Conservation (phyloP, 2,797 vertebrate genomes). For the Sebastolobus altivelis region DNA sequence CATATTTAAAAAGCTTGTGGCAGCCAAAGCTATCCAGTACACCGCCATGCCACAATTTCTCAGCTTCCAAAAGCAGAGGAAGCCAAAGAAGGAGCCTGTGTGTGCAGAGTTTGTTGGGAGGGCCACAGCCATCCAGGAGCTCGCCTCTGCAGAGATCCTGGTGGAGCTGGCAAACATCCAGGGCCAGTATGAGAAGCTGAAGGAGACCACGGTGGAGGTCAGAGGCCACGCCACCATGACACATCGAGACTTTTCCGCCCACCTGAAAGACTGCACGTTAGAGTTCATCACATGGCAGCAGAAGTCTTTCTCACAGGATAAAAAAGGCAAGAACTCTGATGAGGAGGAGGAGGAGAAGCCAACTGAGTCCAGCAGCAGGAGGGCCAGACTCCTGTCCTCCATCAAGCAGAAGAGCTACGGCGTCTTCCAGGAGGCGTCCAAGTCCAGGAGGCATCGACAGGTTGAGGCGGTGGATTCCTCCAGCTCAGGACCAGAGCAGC, state of each 20-base stretch:
- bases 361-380: slow-evolving; percentile 21
- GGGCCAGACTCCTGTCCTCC: slow-evolving; percentile 66
- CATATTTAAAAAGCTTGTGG: slow-evolving; percentile 59
- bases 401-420: slow-evolving; percentile 77
- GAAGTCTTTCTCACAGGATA: slow-evolving; percentile 39
- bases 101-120: slow-evolving; percentile 56
- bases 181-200: slow-evolving; percentile 64
- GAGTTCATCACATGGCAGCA: slow-evolving; percentile 73
- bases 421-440: slow-evolving; percentile 24
- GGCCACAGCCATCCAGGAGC: slow-evolving; percentile 29
- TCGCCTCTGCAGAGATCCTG: slow-evolving; percentile 51
- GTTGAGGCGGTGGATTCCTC: slow-evolving; percentile 21
- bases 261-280: slow-evolving; percentile 22
- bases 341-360: background rate
- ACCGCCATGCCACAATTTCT: slow-evolving; percentile 74
- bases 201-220: slow-evolving; percentile 36
- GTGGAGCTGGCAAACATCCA: slow-evolving; percentile 72
- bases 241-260: slow-evolving; percentile 24
- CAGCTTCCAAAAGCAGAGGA: slow-evolving; percentile 62
- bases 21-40: slow-evolving; percentile 60
- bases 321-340: background rate
- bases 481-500: background rate
- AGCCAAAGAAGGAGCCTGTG: slow-evolving; percentile 14
- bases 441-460: slow-evolving; percentile 55
- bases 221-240: slow-evolving; percentile 25